Evolutionary conservation across 2,888 invertebrate genomes (phyloP).

Genomic region (Cryptus viduatorius): DNA sequence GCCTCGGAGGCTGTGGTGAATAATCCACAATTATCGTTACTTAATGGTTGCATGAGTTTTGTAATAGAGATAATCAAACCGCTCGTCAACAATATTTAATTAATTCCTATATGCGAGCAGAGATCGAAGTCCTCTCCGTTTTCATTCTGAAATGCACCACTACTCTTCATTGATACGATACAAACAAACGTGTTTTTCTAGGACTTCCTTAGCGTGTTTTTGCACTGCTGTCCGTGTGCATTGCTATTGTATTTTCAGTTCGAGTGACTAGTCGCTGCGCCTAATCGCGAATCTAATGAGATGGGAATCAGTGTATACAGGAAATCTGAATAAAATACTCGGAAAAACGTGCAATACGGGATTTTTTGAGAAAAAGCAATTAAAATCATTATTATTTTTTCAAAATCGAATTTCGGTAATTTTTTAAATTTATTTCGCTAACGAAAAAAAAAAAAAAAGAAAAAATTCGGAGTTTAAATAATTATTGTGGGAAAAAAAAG

Average conservation of each 20-base stretch:
- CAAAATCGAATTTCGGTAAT: too few relatives aligned
- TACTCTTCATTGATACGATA: neutral
- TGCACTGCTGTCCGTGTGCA: neutral
- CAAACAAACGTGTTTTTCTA: slow-evolving; percentile 44
- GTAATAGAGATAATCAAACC: neutral
- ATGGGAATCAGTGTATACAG: slow-evolving; percentile 10
- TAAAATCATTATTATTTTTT: neutral
- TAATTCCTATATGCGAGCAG: neutral
- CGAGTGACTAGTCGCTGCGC: neutral
- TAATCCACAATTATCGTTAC: slow-evolving; percentile 31
- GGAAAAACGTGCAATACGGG: slow-evolving; percentile 8
- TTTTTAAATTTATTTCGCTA: too few relatives aligned
- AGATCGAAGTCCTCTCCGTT: neutral
- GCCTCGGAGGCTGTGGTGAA: slow-evolving; percentile 6
- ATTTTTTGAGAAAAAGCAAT: slow-evolving; percentile 5
- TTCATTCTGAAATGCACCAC: neutral
- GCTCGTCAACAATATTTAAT: slow-evolving; percentile 2
- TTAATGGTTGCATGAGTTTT: neutral
- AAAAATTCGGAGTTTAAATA: too few relatives aligned
- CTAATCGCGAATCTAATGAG: slow-evolving; percentile 44
- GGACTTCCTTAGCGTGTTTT: slow-evolving; percentile 17
- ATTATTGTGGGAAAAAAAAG: too few relatives aligned
- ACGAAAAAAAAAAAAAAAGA: too few relatives aligned
- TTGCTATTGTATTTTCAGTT: slow-evolving; percentile 7
- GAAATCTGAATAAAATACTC: slow-evolving; percentile 29